Evolutionary conservation across 2,797 vertebrate genomes (phyloP), one percentile per base, ranked within the genome.

Genomic region (Enteromius afrohamiltoni): DNA sequence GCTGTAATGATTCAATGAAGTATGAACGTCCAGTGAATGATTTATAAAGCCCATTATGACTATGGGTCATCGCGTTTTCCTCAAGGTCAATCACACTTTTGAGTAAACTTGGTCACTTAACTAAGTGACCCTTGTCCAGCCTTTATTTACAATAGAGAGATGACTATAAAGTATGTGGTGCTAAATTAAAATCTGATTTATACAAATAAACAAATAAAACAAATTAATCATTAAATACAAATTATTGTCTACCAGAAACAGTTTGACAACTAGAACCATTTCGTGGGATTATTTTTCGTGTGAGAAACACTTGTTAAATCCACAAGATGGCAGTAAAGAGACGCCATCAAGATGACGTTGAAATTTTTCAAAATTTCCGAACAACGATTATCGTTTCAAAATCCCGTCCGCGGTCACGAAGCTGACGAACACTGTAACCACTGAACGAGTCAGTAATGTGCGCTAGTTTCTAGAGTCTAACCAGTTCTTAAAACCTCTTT

Each of bases 261-360:
- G 26, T 31, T 16, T 29, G 26, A 29, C 26, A 31, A 17, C 60
- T 31, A 31, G 60, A 14, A 31, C 60, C 17, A 64, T 64, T 16
- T 31, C 6, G 14, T 31, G 23, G 13, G 26, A 17, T 31, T 64
- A 1, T 8, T 31, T 31, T 31, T 16, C 6, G 26, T 31, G 26
- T 64, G 6, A 23, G n/a, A 6, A 26, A 80, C 7, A 17, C 4
- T 34, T 16, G 40, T 40, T 40, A 9, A 1, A 0, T 34, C 69
- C 79, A 49, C 79, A 6, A 49, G 79, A 31, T 81, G 79, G 53
- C 79, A 42, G 68, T 34, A 73, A 19, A 81, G 14, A 1, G 7
- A 49, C 2, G 34, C 6, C 13, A 21, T 9, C 67, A 29, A 21
- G 17, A 81, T 73, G 55, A 81, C 79, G 26, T 73, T 2, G 40